A percentile compares a stretch with the other conserved stretches of the same genome.
phyloP scores from a whole-genome alignment of 1,140 invertebrate genomes.

The Venturia canescens region DNA sequence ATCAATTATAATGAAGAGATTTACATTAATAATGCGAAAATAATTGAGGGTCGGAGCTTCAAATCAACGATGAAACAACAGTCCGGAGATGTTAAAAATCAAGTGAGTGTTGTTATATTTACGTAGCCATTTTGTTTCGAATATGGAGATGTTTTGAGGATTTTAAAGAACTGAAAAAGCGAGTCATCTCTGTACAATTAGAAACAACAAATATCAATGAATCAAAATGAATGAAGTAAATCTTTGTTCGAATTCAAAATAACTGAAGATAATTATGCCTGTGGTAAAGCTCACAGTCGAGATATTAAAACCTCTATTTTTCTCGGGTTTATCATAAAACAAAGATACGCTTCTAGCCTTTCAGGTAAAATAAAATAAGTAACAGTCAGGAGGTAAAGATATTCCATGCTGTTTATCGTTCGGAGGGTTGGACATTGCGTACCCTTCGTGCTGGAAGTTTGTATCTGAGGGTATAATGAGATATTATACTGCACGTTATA shows the following conservation, averaged over 20 bases:
- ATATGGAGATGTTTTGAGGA: no score
- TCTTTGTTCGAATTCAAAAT: no score
- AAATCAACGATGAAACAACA: conserved; percentile 69
- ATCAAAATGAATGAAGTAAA: no score
- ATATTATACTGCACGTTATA: conserved; percentile 21
- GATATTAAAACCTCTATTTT: not conserved
- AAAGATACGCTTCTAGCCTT: not conserved
- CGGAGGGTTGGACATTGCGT: conserved; percentile 12
- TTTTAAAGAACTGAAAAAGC: no score
- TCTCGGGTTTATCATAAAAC: not conserved
- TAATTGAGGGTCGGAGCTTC: conserved; percentile 84
- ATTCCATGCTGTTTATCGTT: not conserved
- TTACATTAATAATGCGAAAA: conserved; percentile 89
- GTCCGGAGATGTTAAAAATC: conserved; percentile 79
- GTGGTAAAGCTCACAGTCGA: no score
- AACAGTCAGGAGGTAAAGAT: not conserved
- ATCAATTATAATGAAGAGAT: conserved; percentile 81
- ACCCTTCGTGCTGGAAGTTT: not conserved
- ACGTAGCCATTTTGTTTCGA: not conserved
- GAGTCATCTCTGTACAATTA: no score
- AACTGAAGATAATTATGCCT: no score
- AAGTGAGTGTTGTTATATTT: conserved; percentile 77
- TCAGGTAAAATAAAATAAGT: not conserved
- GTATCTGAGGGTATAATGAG: conserved; percentile 36
- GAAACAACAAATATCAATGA: no score